Evolutionary conservation across 2,888 invertebrate species (phyloP), one percentile per base, ranked within the genome.

Genomic region (Mycalesis mineus): DNA sequence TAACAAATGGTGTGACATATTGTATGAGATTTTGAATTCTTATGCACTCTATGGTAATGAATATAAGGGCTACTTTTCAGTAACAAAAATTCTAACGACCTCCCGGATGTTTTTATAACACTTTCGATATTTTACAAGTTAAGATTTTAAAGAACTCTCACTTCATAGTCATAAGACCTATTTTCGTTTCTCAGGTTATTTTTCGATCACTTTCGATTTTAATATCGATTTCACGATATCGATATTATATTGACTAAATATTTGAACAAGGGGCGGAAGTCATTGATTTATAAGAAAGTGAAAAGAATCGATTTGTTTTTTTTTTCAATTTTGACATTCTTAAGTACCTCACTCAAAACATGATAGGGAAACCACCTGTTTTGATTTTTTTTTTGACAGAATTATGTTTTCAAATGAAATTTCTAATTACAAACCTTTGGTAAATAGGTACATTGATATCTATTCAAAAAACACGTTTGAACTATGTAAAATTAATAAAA

Each of bases 191-290:
- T 13, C 0, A 2, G 56, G 2, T 36, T 29, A n/a, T 45, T 55
- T 47, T 57, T 57, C 17, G 14, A 42, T 36, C 50, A 66, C 68
- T 68, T 66, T 68, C 66, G 60, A 64, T 68, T 72, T 65, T 68
- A 51, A 42, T 63, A 70, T 68, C 60, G 65, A 70, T 63, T 56
- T 61, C 49, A 47, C 58, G 65, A 67, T 58, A 55, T 58, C 51
- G 55, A 62, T 61, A 51, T 58, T 47, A 13, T 9, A 31, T 44
- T 58, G 41, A 53, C 49, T 52, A 59, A 64, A 58, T 62, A 66
- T 65, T 62, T 60, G 58, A 56, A 60, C 55, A 49, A 58, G 60
- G 60, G 62, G 54, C 65, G 68, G 68, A 67, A 68, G 69, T 66
- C 56, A 65, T 65, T 64, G 63, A 67, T 68, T 68, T 61, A 53